These are phyloP conservation scores for Zosterops pallidus DNA, from an alignment of 2,113 vertebrate genomes.

Conservation along the genomic window DNA sequence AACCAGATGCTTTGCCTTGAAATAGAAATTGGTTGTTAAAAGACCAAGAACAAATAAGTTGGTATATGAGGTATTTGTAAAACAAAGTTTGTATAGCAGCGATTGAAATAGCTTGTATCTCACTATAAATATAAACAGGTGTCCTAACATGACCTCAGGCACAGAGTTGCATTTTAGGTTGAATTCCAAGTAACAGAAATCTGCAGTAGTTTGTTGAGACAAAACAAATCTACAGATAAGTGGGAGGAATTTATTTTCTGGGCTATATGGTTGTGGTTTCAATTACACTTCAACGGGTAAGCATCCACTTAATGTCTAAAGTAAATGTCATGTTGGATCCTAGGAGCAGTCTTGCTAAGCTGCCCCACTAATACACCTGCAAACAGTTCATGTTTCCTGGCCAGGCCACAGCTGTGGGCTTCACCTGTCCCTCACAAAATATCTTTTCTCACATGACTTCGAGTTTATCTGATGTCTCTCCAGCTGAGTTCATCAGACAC, in stretches of 20 bases:
- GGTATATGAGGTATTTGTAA: not conserved
- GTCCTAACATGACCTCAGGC: not conserved
- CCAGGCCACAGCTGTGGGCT: not conserved
- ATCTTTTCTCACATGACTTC: not conserved
- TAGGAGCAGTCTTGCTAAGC: not conserved
- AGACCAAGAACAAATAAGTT: not conserved
- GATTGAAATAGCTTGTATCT: not conserved
- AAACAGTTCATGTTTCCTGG: not conserved
- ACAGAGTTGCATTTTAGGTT: not conserved
- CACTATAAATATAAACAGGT: not conserved
- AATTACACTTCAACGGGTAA: not conserved
- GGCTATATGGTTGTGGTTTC: not conserved
- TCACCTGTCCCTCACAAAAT: not conserved
- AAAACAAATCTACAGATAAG: not conserved
- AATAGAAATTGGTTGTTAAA: not conserved
- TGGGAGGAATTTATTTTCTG: not conserved
- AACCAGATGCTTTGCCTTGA: not conserved
- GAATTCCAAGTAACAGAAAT: not conserved
- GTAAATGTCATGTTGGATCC: not conserved
- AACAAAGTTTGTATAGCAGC: not conserved
- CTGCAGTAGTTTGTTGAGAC: not conserved
- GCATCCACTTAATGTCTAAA: not conserved
- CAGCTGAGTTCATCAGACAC: not conserved
- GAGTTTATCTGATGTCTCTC: not conserved
- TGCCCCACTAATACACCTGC: not conserved